phyloP scores from a whole-genome alignment of 92 coral and sea anemone species.

The Heteractis magnifica region DNA sequence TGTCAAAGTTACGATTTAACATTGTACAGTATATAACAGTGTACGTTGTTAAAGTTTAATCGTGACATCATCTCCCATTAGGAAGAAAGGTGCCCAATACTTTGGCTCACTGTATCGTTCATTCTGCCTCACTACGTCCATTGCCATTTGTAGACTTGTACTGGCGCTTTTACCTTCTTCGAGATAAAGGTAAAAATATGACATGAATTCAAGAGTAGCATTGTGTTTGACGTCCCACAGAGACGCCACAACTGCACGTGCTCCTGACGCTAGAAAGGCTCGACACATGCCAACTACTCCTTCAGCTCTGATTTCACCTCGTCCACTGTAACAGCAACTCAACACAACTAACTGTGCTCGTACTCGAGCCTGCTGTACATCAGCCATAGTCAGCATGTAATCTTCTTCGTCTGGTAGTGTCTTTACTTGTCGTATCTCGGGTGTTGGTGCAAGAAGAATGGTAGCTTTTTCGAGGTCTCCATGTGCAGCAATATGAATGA shows the following conservation, averaged over 20 bases:
- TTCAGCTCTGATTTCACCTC: too few species aligned
- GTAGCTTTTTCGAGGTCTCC: background rate
- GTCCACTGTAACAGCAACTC: too few species aligned
- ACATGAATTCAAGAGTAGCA: background rate
- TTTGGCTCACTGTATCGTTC: background rate
- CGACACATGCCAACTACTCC: slow-evolving; percentile 11
- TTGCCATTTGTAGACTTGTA: slow-evolving; percentile 1
- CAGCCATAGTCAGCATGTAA: slow-evolving; percentile 4
- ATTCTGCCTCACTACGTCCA: background rate
- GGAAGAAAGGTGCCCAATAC: slow-evolving; percentile 3
- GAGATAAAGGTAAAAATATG: background rate
- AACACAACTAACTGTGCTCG: background rate
- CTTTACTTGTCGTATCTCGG: background rate
- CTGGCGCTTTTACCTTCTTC: background rate
- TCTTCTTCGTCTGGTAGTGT: background rate
- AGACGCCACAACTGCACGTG: background rate
- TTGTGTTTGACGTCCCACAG: background rate
- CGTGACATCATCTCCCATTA: slow-evolving; percentile 3
- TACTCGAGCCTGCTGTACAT: background rate
- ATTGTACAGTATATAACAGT: too few species aligned
- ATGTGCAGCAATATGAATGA: background rate
- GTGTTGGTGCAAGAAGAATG: background rate
- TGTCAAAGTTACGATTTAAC: background rate
- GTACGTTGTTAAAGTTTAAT: background rate
- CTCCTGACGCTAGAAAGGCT: background rate